phyloP scores from a whole-genome alignment of 2,888 invertebrate species.

The Sycophila texana region DNA sequence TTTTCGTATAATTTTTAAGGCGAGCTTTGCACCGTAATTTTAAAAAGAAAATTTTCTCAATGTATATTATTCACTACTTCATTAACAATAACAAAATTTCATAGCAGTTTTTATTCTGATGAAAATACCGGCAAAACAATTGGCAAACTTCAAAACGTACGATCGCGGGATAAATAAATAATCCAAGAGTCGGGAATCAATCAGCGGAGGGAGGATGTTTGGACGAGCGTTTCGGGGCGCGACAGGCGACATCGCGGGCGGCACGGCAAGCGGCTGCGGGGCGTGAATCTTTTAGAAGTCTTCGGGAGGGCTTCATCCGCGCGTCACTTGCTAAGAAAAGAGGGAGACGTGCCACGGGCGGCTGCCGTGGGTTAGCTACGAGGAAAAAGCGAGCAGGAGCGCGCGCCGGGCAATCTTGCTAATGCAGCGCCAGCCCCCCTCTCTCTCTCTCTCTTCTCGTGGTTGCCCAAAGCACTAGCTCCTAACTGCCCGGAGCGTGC shows the following conservation, averaged over 20 bases:
- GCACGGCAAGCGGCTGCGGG: not conserved
- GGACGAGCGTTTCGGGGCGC: conserved; percentile 1
- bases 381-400: not conserved
- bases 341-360: not conserved
- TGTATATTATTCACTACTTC: too few species aligned
- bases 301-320: conserved; percentile 26
- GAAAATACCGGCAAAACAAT: too few species aligned
- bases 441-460: conserved; percentile 55
- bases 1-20: too few species aligned
- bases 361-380: not conserved
- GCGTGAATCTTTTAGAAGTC: conserved; percentile 49
- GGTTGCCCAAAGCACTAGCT: conserved; percentile 65
- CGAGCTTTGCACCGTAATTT: too few species aligned
- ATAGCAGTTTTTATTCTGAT: too few species aligned
- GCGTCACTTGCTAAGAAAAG: conserved; percentile 16
- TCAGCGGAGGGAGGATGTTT: not conserved
- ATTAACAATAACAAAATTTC: too few species aligned
- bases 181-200: not conserved
- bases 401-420: conserved; percentile 67
- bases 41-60: too few species aligned
- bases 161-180: too few species aligned
- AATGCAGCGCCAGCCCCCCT: conserved; percentile 69
- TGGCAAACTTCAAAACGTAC: too few species aligned
- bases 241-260: not conserved
- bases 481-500: too few species aligned